Conservation (phyloP, 2,113 vertebrate genomes). For the Seriola dumerili region DNA sequence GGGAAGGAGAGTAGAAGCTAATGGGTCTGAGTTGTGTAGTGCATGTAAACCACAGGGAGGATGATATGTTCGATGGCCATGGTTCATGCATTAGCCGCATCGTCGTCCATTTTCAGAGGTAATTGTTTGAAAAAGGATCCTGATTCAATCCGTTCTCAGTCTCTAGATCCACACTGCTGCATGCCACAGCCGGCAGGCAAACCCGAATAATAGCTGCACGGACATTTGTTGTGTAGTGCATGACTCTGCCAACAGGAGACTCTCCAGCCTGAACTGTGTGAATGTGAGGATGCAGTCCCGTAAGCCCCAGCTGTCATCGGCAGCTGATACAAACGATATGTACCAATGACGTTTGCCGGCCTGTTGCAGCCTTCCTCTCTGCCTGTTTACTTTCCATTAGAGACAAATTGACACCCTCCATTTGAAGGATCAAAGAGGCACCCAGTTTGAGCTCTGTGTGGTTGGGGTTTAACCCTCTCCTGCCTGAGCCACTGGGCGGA, state of each 20-base stretch:
- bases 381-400: conserved; percentile 59
- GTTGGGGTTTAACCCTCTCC: conserved; percentile 5
- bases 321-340: conserved; percentile 62
- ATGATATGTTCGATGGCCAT: conserved; percentile 4
- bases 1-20: conserved; percentile 25
- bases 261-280: background rate
- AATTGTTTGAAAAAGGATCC: conserved; percentile 46
- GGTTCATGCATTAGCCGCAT: conserved; percentile 46
- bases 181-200: background rate
- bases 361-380: conserved; percentile 19
- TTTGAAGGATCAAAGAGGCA: conserved; percentile 32
- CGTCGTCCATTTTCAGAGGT: conserved; percentile 13
- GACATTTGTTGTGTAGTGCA: conserved; percentile 19
- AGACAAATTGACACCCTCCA: conserved; percentile 44
- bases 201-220: too few relatives aligned
- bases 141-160: conserved; percentile 9
- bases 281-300: conserved; percentile 9
- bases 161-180: background rate
- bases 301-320: conserved; percentile 34
- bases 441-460: conserved; percentile 28
- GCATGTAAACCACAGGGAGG: background rate
- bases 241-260: conserved; percentile 36
- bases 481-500: background rate
- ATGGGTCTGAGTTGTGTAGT: conserved; percentile 34
- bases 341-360: conserved; percentile 51